Evolutionary conservation across 2,113 vertebrate genomes (phyloP), one percentile per base, ranked within the genome.

Genomic region (Cynocephalus volans): DNA sequence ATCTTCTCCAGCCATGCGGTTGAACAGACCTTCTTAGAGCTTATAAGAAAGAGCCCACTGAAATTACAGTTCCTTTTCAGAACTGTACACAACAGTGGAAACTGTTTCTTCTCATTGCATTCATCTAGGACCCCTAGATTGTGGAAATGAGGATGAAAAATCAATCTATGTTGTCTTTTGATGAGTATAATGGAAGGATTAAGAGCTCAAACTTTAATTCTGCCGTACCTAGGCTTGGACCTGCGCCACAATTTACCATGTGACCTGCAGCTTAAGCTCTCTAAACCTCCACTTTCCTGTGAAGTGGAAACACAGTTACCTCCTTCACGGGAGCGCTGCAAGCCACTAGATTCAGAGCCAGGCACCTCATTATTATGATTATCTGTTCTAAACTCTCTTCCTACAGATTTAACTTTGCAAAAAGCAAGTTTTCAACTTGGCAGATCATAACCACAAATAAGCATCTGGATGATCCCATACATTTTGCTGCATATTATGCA

Each of bases 391-490:
- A 87, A 80, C 11, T 23, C 36, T 90, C 75, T 88, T 19, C 56
- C 15, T 41, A 23, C 45, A 84, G 50, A 92, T 62, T 83, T 52
- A 64, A 62, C 75, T 87, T 80, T 76, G 72, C 28, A 72, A 90
- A 94, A 92, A 85, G n/a, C 6, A 93, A 60, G 33, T 56, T n/a
- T 97, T 72, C 80, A 69, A 90, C 70, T 87, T 90, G 69, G 73
- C 73, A 90, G 64, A 65, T 85, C 26, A 62, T 79, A 72, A 91
- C 23, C 79, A 88, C 82, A 72, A 95, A 67, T 82, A 90, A 92
- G 76, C 31, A 84, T 86, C 92, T 95, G 41, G 64, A 84, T 89
- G 64, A 93, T 93, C 56, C 73, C 72, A 81, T 77, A 90, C 13
- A 67, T 92, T 96, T 97, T 93, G 48, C 36, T 95, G 24, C 28